Evolutionary conservation across 2,888 invertebrate species (phyloP).

Genomic region (Idaea biselata): DNA sequence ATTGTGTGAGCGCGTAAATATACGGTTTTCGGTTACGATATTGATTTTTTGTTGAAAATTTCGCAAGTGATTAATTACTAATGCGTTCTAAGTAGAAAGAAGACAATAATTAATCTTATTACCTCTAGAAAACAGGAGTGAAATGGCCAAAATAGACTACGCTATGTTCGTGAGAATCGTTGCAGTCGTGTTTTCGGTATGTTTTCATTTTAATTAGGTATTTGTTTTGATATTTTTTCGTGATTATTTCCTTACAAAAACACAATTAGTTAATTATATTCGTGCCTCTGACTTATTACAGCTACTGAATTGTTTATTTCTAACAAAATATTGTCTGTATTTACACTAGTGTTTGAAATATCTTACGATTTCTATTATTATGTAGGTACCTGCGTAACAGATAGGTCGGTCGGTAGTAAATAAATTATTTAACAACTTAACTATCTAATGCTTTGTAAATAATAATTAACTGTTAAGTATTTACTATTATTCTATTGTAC

Average conservation of each 20-base stretch:
- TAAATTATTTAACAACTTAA: too few relatives aligned
- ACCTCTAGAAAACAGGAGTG: slow-evolving; percentile 21
- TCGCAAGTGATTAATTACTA: slow-evolving; percentile 5
- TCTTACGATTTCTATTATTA: too few relatives aligned
- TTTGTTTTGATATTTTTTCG: not conserved
- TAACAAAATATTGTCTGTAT: too few relatives aligned
- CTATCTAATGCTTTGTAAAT: too few relatives aligned
- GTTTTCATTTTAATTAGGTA: not conserved
- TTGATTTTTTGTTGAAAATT: slow-evolving; percentile 32
- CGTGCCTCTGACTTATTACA: not conserved
- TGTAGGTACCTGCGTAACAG: too few relatives aligned
- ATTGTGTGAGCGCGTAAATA: slow-evolving; percentile 45
- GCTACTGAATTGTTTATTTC: too few relatives aligned
- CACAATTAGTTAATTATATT: not conserved
- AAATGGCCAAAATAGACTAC: slow-evolving; percentile 64
- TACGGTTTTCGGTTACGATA: slow-evolving; percentile 29
- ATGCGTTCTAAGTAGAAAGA: not conserved
- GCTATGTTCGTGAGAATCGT: slow-evolving; percentile 67
- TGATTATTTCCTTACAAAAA: not conserved
- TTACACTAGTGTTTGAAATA: too few relatives aligned
- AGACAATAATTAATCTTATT: slow-evolving; percentile 19
- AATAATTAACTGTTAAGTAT: too few relatives aligned
- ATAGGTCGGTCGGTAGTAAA: too few relatives aligned
- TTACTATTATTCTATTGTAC: too few relatives aligned
- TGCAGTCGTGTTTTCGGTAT: slow-evolving; percentile 68